Evolutionary conservation across 2,888 invertebrate genomes (phyloP).

Genomic region (Tipula unca): DNA sequence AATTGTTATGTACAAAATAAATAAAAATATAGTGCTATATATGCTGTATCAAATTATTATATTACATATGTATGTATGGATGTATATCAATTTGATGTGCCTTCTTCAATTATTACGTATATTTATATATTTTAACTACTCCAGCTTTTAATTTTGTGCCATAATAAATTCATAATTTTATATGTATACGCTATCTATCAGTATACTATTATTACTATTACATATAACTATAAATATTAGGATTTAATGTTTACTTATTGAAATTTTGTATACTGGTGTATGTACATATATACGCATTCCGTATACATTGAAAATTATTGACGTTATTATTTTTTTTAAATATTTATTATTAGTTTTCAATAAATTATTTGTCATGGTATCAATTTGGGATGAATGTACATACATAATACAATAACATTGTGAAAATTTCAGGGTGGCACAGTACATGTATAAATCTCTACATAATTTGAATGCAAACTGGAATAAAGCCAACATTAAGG

Average conservation of each 20-base stretch:
- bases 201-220: neutral
- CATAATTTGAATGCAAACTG: neutral
- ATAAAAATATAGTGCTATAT: neutral
- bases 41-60: neutral
- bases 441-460: neutral
- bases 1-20: neutral
- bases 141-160: neutral
- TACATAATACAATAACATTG: neutral
- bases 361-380: neutral
- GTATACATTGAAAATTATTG: neutral
- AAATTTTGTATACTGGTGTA: neutral
- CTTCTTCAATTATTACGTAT: neutral
- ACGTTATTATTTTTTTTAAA: neutral
- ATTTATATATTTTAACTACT: neutral
- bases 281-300: too few species aligned
- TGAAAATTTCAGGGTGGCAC: neutral
- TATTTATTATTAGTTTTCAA: neutral
- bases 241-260: neutral
- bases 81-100: neutral
- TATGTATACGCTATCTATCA: neutral
- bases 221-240: neutral
- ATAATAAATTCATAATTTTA: neutral
- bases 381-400: neutral
- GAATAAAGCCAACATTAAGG: neutral
- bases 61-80: neutral